Conservation (phyloP, 2,888 invertebrate genomes). For the Parelbella ahira region DNA sequence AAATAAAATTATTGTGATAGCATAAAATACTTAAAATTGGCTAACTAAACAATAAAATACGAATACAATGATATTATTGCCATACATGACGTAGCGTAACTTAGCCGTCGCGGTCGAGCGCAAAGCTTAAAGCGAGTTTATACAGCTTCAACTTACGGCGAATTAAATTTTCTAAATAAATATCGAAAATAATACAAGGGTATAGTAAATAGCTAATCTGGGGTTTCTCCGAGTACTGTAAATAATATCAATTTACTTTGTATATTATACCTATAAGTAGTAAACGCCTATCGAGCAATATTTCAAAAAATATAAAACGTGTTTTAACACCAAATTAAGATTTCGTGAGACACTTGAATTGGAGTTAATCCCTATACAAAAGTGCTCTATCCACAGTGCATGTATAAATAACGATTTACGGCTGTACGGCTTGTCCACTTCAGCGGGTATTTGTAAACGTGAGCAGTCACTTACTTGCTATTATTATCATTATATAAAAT, state of each 20-base stretch:
- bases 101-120: conserved; percentile 59
- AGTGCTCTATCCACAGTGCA: conserved; percentile 67
- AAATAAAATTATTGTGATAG: conserved; percentile 68
- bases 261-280: conserved; percentile 23
- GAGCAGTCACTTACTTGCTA: conserved; percentile 11
- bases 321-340: too few relatives aligned
- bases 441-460: conserved; percentile 18
- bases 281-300: conserved; percentile 21
- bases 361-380: conserved; percentile 34
- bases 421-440: conserved; percentile 19
- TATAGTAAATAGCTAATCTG: conserved; percentile 38
- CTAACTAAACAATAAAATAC: conserved; percentile 65
- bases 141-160: conserved; percentile 67
- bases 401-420: conserved; percentile 20
- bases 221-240: conserved; percentile 26
- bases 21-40: conserved; percentile 64
- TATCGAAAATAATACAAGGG: conserved; percentile 53
- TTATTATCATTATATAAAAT: conserved; percentile 18
- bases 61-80: conserved; percentile 57
- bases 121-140: conserved; percentile 65
- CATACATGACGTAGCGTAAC: conserved; percentile 53
- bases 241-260: conserved; percentile 28
- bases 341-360: conserved; percentile 19
- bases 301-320: conserved; percentile 26
- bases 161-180: conserved; percentile 60